Base-by-base conservation (phyloP, 2,113 vertebrate genomes). In the Halichoerus grypus region DNA sequence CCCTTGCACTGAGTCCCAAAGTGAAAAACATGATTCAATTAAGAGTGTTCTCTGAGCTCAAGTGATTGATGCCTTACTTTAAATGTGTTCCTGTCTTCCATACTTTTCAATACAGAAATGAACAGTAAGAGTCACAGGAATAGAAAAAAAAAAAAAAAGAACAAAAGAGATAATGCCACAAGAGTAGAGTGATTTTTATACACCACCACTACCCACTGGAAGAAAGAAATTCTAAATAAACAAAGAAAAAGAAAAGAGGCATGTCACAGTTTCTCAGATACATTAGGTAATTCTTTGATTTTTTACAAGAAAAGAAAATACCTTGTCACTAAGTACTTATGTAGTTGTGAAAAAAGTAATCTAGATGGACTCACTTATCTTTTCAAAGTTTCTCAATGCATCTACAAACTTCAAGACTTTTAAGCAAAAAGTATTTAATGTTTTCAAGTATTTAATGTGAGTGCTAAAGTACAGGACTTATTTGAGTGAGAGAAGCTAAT, bases 51-150 rank as follows among this genome's bases (percentile, higher is more conserved):
- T 91, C 49, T 94, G 79, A 96, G 81, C 59, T 82, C 85, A 28
- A 59, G 21, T 93, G 93, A 95, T 63, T 84, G 88, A 92, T 65
- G 39, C 26, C 33, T 92, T 90, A 65, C 53, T 97, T 95, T 89
- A 85, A 93, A 91, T 79, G 39, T 88, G n/a, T 80, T 84, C 55
- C 8, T 91, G 76, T 95, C 81, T 85, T 95, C 74, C 81, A 19
- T 61, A 77, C 14, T 51, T 42, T 80, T 65, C 51, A 88, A 31
- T 49, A 89, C 5, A 87, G 51, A 94, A 95, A 89, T 74, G 22
- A 93, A 97, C 9, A 87, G 31, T n/a, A 88, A 69, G 2, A 77
- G 36, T 65, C 5, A 46, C 49, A 42, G 21, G 33, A 92, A 93
- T 0, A 88, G 46, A 83, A 80, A 94, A 59, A 42, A 59, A 42